Evolutionary conservation across 2,888 invertebrate genomes (phyloP).

Genomic region (Campaea margaritaria): DNA sequence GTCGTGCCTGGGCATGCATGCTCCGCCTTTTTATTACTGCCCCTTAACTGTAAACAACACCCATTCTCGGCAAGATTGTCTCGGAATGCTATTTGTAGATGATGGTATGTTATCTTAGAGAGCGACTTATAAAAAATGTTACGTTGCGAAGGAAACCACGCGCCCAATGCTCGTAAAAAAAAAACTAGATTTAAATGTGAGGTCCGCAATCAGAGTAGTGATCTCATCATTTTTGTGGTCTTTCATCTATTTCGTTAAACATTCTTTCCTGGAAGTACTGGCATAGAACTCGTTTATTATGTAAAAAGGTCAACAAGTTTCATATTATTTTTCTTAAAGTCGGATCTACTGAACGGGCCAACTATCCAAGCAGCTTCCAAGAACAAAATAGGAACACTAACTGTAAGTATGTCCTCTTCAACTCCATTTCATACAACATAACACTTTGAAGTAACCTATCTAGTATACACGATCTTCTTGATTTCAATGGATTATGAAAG

Average conservation of each 20-base stretch:
- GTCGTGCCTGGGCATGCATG: slow-evolving; percentile 77
- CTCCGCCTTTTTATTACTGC: slow-evolving; percentile 83
- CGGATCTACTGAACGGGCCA: not conserved
- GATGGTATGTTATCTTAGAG: slow-evolving; percentile 60
- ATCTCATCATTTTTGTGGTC: slow-evolving; percentile 38
- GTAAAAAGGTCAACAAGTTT: slow-evolving; percentile 10
- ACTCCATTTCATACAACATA: too few relatives aligned
- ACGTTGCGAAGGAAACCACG: slow-evolving; percentile 42
- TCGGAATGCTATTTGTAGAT: slow-evolving; percentile 63
- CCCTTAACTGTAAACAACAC: slow-evolving; percentile 83
- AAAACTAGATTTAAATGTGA: slow-evolving; percentile 45
- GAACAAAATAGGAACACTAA: too few relatives aligned
- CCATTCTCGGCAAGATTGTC: slow-evolving; percentile 70
- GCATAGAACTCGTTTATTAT: slow-evolving; percentile 10
- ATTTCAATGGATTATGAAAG: not conserved
- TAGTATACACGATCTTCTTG: too few relatives aligned
- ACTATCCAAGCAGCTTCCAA: too few relatives aligned
- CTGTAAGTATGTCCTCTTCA: too few relatives aligned
- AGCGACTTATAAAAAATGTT: slow-evolving; percentile 37
- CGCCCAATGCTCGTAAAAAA: slow-evolving; percentile 53
- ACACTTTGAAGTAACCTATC: too few relatives aligned
- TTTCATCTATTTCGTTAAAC: slow-evolving; percentile 31
- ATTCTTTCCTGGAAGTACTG: slow-evolving; percentile 18
- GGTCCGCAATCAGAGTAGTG: slow-evolving; percentile 36
- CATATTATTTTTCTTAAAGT: not conserved